Evolutionary conservation across 2,888 invertebrate species (phyloP), one percentile per base, ranked within the genome.

Genomic region (Cartodere bifasciata): DNA sequence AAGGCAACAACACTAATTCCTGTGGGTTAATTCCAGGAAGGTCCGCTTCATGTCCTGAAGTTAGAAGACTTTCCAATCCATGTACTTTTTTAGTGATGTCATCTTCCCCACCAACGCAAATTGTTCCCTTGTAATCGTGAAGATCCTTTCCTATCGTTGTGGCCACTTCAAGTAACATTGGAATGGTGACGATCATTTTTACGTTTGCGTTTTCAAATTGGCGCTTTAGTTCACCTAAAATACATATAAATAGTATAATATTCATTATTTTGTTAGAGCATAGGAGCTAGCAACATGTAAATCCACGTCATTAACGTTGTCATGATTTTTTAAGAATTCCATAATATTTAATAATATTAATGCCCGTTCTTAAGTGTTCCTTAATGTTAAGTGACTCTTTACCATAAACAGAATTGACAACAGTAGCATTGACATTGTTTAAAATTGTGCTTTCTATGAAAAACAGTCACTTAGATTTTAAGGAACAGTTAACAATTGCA

Each of bases 151-250:
- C 63, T 6, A 76, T 68, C 39, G 64, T 64, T 29, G 62, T 53
- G 0, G 72, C 70, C 2, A 69, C 55, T n/a, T 73, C 70, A 56
- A 75, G 60, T 29, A 76, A 64, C 52, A 69, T 55, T 24, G 73
- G 71, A 28, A 77, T 68, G 0, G 76, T 77, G 3, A 72, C 64
- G 24, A 75, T 73, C 42, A 69, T 65, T 50, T 72, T 72, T 2
- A 74, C 75, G 16, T 65, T 64, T 37, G 74, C 72, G 47, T 72
- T 72, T 24, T 56, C 47, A 47, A 76, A 77, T 49, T 77, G 78
- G 4, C 75, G 60, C 24, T 55, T 57, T 31, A 77, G 62, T 55
- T 78, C 77, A 43, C 70, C 75, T 75, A 56, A 11, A 56, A 62
- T 40, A 37, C 29, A 37, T 36, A 25, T 15, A 20, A 7, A 23